Evolutionary conservation across 2,888 invertebrate genomes (phyloP), one percentile per base, ranked within the genome.

Genomic region (Drosophila aldrichi): DNA sequence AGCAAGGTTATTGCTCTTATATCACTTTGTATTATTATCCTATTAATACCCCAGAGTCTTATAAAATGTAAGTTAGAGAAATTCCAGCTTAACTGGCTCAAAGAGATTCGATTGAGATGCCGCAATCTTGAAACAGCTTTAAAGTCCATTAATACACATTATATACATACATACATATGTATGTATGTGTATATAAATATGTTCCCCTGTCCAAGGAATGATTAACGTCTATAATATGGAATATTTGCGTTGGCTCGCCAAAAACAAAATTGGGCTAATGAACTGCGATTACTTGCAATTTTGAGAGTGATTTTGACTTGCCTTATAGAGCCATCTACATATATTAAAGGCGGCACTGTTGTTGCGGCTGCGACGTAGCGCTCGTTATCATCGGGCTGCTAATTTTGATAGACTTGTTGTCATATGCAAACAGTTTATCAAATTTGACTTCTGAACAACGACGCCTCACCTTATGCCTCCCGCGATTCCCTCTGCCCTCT

Each of bases 241-340:
- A 8, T 16, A 9, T 3, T 54, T 36, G 25, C 62, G 51, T 46
- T 68, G 52, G 59, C 18, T 41, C 55, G 16, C 32, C 32, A 12
- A 16, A 9, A 20, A 20, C 38, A 5, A 51, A 51, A 54, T 18
- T 66, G 66, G 73, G 73, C 73, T 69, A 86, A 74, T 65, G 65
- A 86, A 77, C 87, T 67, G 74, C 59, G 51, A 70, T 86, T 82
- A 80, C 73, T 77, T 77, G 69, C 81, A 66, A 59, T 41, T 61
- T 20, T 16, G 6, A 20, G 16, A 14, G 5, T 48, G 25, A 41
- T 44, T 65, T 59, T 55, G 48, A 44, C 34, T 51, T 65, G 40
- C 12, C 57, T 66, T 77, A 77, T 78, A 66, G 48, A 78, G 77
- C 40, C 63, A 69, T 78, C 78, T 29, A 64, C n/a, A 46, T 29